phyloP scores from a whole-genome alignment of 2,797 vertebrate species.

The Phalloptychus januarius region DNA sequence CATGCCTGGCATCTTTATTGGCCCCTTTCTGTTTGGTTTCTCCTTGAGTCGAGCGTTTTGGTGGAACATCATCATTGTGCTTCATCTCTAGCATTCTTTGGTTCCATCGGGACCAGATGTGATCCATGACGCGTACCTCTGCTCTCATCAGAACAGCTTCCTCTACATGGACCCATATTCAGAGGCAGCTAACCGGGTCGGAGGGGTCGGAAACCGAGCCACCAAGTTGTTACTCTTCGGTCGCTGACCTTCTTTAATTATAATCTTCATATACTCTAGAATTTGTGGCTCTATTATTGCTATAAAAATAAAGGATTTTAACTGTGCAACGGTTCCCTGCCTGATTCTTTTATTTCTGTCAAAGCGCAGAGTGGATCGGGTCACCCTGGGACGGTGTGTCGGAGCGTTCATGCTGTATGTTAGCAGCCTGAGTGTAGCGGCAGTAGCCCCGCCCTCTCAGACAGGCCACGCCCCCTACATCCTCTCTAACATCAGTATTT shows the following conservation, averaged over 20 bases:
- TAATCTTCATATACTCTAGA: conserved; percentile 27
- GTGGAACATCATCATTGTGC: neutral
- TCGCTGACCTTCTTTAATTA: conserved; percentile 15
- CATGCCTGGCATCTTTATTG: neutral
- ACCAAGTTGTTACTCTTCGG: conserved; percentile 6
- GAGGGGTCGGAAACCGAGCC: conserved; percentile 10
- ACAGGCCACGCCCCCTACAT: neutral
- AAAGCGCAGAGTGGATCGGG: neutral
- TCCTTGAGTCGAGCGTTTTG: neutral
- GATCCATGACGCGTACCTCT: neutral
- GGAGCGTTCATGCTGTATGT: no score
- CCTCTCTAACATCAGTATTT: neutral
- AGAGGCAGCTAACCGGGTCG: conserved; percentile 35
- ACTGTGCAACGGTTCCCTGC: conserved; percentile 17
- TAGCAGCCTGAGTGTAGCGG: no score
- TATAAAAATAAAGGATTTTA: conserved; percentile 51
- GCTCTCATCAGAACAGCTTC: conserved; percentile 10
- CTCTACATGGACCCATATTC: conserved; percentile 2
- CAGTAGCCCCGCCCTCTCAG: neutral
- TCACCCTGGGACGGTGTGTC: conserved; percentile 1
- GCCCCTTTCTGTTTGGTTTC: neutral
- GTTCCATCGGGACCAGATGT: neutral
- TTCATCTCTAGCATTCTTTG: neutral
- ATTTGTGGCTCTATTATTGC: conserved; percentile 17
- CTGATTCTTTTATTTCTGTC: conserved; percentile 27